These are phyloP conservation scores for Rotaria magnacalcarata DNA, from an alignment of 2,888 invertebrate genomes.

Conservation along the genomic window DNA sequence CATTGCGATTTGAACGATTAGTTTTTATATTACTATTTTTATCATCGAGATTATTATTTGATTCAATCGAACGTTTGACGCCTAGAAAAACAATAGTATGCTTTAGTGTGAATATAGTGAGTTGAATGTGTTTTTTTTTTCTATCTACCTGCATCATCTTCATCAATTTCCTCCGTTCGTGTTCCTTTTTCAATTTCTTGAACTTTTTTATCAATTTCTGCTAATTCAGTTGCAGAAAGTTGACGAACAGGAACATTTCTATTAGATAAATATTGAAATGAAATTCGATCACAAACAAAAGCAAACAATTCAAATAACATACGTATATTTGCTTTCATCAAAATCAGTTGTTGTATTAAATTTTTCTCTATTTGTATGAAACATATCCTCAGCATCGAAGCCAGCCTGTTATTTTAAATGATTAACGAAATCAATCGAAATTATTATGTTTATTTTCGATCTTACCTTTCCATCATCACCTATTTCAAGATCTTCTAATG, in stretches of 20 bases:
- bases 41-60: neutral
- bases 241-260: slow-evolving; percentile 15
- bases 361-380: slow-evolving; percentile 15
- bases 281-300: neutral
- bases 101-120: neutral
- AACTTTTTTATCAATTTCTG: neutral
- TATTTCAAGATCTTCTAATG: slow-evolving; percentile 14
- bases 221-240: neutral
- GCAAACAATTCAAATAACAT: neutral
- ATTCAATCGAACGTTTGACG: neutral
- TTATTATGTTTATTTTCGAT: neutral
- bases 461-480: slow-evolving; percentile 18
- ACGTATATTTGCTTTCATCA: slow-evolving; percentile 23
- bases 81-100: neutral
- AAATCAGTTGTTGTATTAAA: slow-evolving; percentile 8
- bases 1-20: neutral
- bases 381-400: slow-evolving; percentile 4
- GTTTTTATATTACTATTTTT: neutral
- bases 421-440: neutral
- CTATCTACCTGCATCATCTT: neutral
- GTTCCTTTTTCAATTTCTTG: neutral
- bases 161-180: neutral
- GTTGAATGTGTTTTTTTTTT: neutral
- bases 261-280: neutral
- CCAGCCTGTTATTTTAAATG: neutral